A percentile compares a stretch with the other conserved stretches of the same genome.
Conservation (phyloP, 2,797 vertebrate species). For the Trichosurus vulpecula region DNA sequence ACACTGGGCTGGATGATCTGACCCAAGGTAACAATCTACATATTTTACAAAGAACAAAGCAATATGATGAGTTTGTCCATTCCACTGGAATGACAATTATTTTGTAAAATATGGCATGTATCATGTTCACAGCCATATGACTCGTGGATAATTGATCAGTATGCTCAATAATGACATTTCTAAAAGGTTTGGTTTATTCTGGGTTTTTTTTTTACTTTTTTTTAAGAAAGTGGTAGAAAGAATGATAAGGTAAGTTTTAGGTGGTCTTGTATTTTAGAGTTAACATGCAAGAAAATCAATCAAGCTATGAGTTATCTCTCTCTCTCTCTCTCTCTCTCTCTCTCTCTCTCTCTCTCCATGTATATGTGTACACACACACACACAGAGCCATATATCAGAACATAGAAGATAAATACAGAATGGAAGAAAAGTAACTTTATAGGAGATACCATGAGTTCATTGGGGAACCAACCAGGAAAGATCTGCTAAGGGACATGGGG, state of each 20-base stretch:
- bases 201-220: background rate
- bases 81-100: background rate
- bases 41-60: background rate
- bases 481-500: background rate
- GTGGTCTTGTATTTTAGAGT: background rate
- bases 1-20: background rate
- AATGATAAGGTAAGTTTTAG: background rate
- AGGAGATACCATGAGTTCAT: background rate
- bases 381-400: background rate
- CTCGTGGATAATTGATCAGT: background rate
- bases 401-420: background rate
- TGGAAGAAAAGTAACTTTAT: background rate
- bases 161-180: background rate
- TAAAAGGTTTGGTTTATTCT: background rate
- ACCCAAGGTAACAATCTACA: background rate
- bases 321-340: too few species aligned
- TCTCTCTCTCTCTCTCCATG: too few species aligned
- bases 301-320: too few species aligned
- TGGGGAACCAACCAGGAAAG: background rate
- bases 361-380: too few species aligned
- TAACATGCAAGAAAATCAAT: background rate
- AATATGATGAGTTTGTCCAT: background rate
- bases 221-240: background rate
- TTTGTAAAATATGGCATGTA: background rate
- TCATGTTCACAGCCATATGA: background rate